Base-by-base conservation (phyloP, 2,113 vertebrate species). In the Verasper variegatus region DNA sequence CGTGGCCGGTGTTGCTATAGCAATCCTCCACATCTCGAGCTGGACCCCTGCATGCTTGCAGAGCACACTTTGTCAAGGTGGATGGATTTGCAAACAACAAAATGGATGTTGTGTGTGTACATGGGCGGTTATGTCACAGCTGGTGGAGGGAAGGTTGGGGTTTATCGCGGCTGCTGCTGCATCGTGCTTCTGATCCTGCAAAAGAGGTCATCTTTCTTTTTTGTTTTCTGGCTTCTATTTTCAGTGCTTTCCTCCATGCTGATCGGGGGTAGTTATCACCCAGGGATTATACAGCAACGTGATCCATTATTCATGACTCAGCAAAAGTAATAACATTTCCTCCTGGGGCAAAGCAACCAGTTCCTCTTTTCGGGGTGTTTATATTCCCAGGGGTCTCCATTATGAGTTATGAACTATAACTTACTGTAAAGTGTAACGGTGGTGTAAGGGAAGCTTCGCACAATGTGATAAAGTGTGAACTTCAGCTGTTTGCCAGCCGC, bases 261-360 rank as follows among this genome's bases (percentile, higher is more conserved):
- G 69, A 83, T 82, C 15, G 13, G 56, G 6, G 6, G 26, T 59
- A 70, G 71, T 86, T 78, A 88, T 87, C 76, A 61, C 60, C 74
- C 73, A 21, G 73, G 68, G 77, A 86, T 88, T 89, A 88, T 82
- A 67, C 71, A 79, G 78, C 81, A 83, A 86, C 82, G 62, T 23
- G 31, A 85, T 91, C 68, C 80, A 91, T 92, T 89, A 91, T 91
- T 90, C 81, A 92, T 86, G 85, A 91, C 66, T 90, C 85, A 90
- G 86, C 86, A 89, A 75, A 89, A 91, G 81, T 76, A 86, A 86
- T 84, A 87, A 91, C 59, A 68, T 51, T 65, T 80, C 55, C 83
- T 83, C 73, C 26, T 12, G 37, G 64, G 74, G 70, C 20, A 71
- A 74, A 65, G 62, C 80, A 79, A 77, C 74, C 62, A n/a, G 20